A percentile compares a stretch with the other conserved stretches of the same genome.
phyloP scores from a whole-genome alignment of 2,888 invertebrate species.

The Agonopterix alstromeriana region DNA sequence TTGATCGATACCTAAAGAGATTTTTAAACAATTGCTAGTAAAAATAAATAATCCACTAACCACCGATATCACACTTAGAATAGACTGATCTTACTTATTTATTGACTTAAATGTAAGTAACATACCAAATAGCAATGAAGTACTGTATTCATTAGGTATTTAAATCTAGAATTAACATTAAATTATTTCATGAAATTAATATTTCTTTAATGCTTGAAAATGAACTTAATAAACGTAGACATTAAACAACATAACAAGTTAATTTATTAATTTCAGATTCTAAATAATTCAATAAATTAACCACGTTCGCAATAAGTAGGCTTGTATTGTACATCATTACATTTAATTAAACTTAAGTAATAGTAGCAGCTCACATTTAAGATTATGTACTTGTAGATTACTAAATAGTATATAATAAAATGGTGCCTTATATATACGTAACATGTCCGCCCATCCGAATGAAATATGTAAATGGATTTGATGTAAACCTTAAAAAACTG shows the following conservation, averaged over 20 bases:
- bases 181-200: background rate
- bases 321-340: background rate
- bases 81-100: conserved; percentile 63
- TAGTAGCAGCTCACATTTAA: background rate
- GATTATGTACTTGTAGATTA: background rate
- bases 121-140: conserved; percentile 56
- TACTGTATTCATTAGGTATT: background rate
- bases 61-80: conserved; percentile 54
- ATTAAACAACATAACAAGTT: background rate
- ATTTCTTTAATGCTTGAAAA: background rate
- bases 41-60: conserved; percentile 32
- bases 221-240: background rate
- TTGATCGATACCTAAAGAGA: too few species aligned
- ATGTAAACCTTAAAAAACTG: background rate
- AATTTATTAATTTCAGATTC: background rate
- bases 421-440: conserved; percentile 64
- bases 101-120: conserved; percentile 48
- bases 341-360: background rate
- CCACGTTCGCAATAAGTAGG: background rate
- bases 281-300: background rate
- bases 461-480: background rate
- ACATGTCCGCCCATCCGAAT: conserved; percentile 52
- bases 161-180: background rate
- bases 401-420: conserved; percentile 18
- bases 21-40: too few species aligned